Evolutionary conservation across 2,888 invertebrate genomes (phyloP), one percentile per base, ranked within the genome.

Genomic region (Apeira syringaria): DNA sequence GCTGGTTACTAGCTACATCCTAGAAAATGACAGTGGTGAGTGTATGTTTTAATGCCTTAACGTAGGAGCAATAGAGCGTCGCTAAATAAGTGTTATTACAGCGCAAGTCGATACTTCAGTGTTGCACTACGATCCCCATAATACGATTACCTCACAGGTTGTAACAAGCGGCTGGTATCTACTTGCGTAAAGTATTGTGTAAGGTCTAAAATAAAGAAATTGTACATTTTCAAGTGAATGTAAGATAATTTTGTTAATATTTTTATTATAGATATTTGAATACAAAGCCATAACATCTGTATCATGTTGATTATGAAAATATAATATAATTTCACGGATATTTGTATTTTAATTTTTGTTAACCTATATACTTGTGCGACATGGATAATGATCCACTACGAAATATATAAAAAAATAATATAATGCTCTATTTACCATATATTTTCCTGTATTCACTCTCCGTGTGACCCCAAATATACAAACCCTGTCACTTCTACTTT

Each of bases 241-340:
- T 89, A 88, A 88, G 83, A 88, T 89, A 87, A 85, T 85, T 56
- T 87, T 87, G 88, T 89, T 88, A 86, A 88, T 87, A 88, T 86
- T 88, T 87, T 88, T 87, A 88, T 83, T 85, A 84, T 81, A 86
- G 78, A 84, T 50, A 84, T 87, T 87, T 87, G 80, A 85, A 85
- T 85, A 85, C 79, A 82, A 87, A 87, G 85, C 87, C 87, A 85
- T 88, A 87, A 86, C 85, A 86, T 84, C 85, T 88, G 88, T 88
- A 87, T 86, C 82, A 84, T 86, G 87, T 88, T 88, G 83, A 82
- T 78, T 80, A 84, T 82, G 75, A 84, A 77, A 84, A 84, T 85
- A 85, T 85, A 88, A 83, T 83, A 75, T 80, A 73, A 81, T 74
- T 74, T 80, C 80, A 69, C 72, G 61, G 54, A 66, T 32, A 18